Evolutionary conservation across 1,140 invertebrate genomes (phyloP), one percentile per base, ranked within the genome.

Genomic region (Cotesia glomerata): DNA sequence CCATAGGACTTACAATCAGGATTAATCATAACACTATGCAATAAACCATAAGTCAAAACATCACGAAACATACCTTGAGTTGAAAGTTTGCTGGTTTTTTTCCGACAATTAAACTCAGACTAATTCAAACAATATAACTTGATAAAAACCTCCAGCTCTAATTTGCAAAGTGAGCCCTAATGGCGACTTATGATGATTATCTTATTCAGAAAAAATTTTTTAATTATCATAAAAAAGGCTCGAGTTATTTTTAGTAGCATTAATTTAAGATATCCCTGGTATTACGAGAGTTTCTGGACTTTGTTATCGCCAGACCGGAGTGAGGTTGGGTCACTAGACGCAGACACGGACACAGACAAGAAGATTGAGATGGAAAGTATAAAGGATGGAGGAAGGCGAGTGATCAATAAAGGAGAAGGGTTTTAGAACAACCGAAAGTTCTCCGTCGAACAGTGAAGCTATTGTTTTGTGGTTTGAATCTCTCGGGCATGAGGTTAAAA

Each of bases 1-100:
- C 66, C 72, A 72, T 76, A 18, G 79, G 79, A 81, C 81, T 84
- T 80, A 84, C 78, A 84, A 84, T 84, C 81, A 71, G 69, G 75
- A 45, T 39, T 72, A 61, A 79, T 83, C 83, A 82, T 82, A 3
- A 79, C 79, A 73, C 58, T 75, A 74, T 78, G 75, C 79, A 77
- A 81, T 82, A 82, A 77, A 71, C 69, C 39, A 75, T 72, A 67
- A 45, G 59, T 61, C 32, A 11, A 11, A 26, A 26, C 3, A 26
- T 26, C 26, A 26, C 26, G 26, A 3, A 26, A 26, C 26, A 26
- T 3, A 3, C 3, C 26, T 26, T 26, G 26, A 26, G 26, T 26
- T 26, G 26, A 3, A 26, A 26, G 26, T 26, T 26, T 26, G 26
- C 26, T 26, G 1, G 26, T 26, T 26, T 3, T 26, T 26, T 26